Conservation (phyloP, 2,888 invertebrate genomes). For the Tethea ocularis region DNA sequence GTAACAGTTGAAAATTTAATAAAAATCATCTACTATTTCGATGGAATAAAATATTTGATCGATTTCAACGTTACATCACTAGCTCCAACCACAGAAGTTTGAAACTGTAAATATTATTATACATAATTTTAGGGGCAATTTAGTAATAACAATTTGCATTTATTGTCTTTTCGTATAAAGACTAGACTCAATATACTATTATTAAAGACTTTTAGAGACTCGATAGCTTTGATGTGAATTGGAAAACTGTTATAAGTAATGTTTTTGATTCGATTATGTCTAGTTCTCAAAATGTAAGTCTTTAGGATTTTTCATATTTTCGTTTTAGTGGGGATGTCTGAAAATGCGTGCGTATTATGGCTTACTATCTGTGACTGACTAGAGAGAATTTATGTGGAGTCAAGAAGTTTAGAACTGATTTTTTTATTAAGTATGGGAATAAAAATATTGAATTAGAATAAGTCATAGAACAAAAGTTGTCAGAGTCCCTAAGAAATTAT, state of each 20-base stretch:
- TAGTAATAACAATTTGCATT: slow-evolving; percentile 3
- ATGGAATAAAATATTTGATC: not conserved
- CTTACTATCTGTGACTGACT: too few species aligned
- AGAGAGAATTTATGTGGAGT: too few species aligned
- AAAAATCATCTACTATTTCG: too few species aligned
- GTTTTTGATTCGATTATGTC: not conserved
- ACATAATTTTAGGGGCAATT: not conserved
- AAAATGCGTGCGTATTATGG: too few species aligned
- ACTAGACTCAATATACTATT: slow-evolving; percentile 2
- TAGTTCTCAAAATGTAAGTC: too few species aligned
- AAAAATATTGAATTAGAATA: too few species aligned
- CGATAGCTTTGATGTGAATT: not conserved
- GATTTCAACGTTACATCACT: not conserved
- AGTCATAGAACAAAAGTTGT: too few species aligned
- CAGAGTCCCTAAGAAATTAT: too few species aligned
- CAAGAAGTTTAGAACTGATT: too few species aligned
- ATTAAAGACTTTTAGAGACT: not conserved
- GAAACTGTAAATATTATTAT: not conserved
- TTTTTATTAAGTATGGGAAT: too few species aligned
- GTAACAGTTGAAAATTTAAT: not conserved
- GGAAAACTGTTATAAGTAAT: not conserved
- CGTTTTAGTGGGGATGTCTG: too few species aligned
- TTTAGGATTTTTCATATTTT: too few species aligned
- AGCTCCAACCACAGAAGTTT: not conserved
- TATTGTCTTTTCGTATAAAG: not conserved